phyloP scores from a whole-genome alignment of 2,797 vertebrate species.

The Selene dorsalis region DNA sequence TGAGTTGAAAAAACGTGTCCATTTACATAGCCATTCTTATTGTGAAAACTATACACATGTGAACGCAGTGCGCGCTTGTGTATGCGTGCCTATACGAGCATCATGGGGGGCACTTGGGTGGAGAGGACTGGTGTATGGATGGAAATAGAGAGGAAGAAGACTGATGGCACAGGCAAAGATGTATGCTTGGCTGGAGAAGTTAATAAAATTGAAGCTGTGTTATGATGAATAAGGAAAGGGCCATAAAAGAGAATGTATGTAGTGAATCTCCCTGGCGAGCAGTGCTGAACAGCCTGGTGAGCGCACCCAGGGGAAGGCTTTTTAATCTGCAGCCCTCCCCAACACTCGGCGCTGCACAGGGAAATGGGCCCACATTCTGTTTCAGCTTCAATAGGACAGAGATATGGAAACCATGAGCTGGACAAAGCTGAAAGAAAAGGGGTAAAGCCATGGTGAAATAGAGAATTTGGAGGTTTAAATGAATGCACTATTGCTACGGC shows the following conservation, averaged over 20 bases:
- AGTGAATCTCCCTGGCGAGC: slow-evolving; percentile 80
- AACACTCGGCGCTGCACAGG: slow-evolving; percentile 61
- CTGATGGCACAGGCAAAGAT: slow-evolving; percentile 70
- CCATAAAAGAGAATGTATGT: slow-evolving; percentile 84
- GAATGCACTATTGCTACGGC: slow-evolving; percentile 18
- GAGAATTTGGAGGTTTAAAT: slow-evolving; percentile 41
- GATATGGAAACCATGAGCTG: slow-evolving; percentile 66
- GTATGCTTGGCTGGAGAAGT: slow-evolving; percentile 82
- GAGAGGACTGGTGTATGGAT: slow-evolving; percentile 38
- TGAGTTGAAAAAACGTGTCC: slow-evolving; percentile 48
- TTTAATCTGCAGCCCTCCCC: slow-evolving; percentile 81
- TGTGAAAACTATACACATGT: slow-evolving; percentile 66
- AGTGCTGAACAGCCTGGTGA: slow-evolving; percentile 77
- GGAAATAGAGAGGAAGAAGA: slow-evolving; percentile 64
- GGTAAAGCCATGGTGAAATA: slow-evolving; percentile 25
- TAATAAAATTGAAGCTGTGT: slow-evolving; percentile 84
- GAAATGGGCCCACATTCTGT: slow-evolving; percentile 72
- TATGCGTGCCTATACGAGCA: slow-evolving; percentile 50
- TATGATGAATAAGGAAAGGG: slow-evolving; percentile 85
- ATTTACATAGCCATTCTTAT: slow-evolving; percentile 47
- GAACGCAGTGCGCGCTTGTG: slow-evolving; percentile 51
- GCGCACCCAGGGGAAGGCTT: slow-evolving; percentile 79
- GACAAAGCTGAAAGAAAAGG: slow-evolving; percentile 41
- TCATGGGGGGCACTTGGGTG: slow-evolving; percentile 44
- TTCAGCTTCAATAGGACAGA: slow-evolving; percentile 71